These are phyloP conservation scores for Caenorhabditis afra DNA, from an alignment of 2,888 invertebrate species.

Conservation along the genomic window DNA sequence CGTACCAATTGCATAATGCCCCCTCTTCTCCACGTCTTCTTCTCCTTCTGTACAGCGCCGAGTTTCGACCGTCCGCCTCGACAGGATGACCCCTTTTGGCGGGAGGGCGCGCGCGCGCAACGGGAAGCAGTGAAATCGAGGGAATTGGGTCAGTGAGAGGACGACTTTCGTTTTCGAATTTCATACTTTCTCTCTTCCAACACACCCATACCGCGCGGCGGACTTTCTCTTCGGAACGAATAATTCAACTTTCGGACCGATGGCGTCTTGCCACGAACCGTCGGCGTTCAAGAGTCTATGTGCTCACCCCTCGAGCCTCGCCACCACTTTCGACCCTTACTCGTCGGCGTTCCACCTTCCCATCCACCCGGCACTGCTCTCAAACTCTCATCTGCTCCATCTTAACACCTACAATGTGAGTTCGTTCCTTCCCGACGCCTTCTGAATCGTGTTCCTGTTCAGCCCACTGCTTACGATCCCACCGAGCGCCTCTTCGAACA, in stretches of 20 bases:
- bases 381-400: conserved; percentile 58
- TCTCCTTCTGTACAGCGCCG: conserved; percentile 3
- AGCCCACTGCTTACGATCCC: conserved; percentile 52
- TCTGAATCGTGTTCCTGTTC: conserved; percentile 11
- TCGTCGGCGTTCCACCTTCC: conserved; percentile 55
- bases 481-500: conserved; percentile 56
- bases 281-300: conserved; percentile 51
- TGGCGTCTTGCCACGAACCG: conserved; percentile 53
- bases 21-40: background rate
- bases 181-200: conserved; percentile 53
- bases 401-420: conserved; percentile 58
- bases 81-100: conserved; percentile 55
- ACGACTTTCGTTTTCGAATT: conserved; percentile 59
- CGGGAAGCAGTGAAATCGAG: conserved; percentile 67
- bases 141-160: conserved; percentile 67
- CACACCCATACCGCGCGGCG: conserved; percentile 40
- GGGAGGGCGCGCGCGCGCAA: conserved; percentile 53
- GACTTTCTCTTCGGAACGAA: conserved; percentile 28
- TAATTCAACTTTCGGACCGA: conserved; percentile 13
- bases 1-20: conserved; percentile 60
- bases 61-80: conserved; percentile 15
- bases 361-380: conserved; percentile 55
- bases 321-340: conserved; percentile 44
- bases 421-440: background rate
- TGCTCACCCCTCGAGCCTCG: conserved; percentile 35